Conservation (phyloP, 2,113 vertebrate species). For the Raja brachyura region DNA sequence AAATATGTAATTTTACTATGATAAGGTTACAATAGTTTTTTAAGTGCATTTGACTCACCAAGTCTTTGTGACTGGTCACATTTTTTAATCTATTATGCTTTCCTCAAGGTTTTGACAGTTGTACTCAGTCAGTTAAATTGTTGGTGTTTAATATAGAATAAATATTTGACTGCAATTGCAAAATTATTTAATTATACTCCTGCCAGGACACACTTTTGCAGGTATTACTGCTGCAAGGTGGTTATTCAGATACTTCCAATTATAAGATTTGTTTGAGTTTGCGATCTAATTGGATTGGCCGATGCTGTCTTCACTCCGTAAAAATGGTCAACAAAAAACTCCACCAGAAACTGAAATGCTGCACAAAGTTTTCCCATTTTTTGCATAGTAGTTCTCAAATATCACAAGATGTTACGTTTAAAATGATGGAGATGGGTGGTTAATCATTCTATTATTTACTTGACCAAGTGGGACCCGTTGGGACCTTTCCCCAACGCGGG, state of each 20-base stretch:
- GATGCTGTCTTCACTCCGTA: not conserved
- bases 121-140: no score
- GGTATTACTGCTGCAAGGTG: not conserved
- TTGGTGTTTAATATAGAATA: no score
- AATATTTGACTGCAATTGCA: no score
- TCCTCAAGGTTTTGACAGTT: not conserved
- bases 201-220: not conserved
- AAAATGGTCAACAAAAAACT: not conserved
- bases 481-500: no score
- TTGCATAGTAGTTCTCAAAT: not conserved
- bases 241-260: not conserved
- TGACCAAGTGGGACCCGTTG: no score
- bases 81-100: not conserved
- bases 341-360: not conserved
- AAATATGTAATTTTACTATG: not conserved
- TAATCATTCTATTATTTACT: not conserved
- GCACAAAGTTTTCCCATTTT: not conserved
- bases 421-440: not conserved
- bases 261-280: not conserved
- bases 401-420: not conserved
- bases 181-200: not conserved
- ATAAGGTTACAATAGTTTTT: not conserved
- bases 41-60: not conserved
- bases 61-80: not conserved
- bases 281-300: not conserved